These are phyloP conservation scores for Pocota personata DNA, from an alignment of 2,888 invertebrate species.

Conservation along the genomic window DNA sequence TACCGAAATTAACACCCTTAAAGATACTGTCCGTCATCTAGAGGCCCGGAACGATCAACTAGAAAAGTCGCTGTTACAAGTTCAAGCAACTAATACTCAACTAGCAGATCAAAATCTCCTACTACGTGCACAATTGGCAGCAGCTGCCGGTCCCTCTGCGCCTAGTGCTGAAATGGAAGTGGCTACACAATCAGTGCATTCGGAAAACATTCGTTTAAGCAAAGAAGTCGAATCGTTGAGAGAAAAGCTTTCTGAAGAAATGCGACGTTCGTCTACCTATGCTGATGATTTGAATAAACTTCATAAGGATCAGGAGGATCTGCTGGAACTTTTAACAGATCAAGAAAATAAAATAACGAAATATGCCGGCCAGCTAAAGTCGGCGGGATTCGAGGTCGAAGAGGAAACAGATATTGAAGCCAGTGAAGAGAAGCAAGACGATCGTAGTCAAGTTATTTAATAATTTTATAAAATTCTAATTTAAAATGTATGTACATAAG, in stretches of 20 bases:
- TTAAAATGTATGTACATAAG: constrained; percentile 51
- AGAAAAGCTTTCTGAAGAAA: constrained; percentile 77
- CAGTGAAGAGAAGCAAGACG: constrained; percentile 74
- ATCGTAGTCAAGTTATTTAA: constrained; percentile 47
- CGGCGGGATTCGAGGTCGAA: constrained; percentile 82
- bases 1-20: constrained; percentile 84
- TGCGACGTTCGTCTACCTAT: constrained; percentile 76
- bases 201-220: constrained; percentile 81
- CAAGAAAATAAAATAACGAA: constrained; percentile 89
- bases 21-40: constrained; percentile 77
- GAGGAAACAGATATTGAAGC: constrained; percentile 83
- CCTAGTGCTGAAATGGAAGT: constrained; percentile 75
- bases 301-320: constrained; percentile 96
- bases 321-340: constrained; percentile 94
- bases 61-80: constrained; percentile 86
- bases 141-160: constrained; percentile 75
- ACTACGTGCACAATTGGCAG: constrained; percentile 88
- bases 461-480: constrained; percentile 25
- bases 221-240: constrained; percentile 79
- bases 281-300: constrained; percentile 86
- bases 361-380: constrained; percentile 85
- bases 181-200: constrained; percentile 76
- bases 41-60: constrained; percentile 77
- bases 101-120: constrained; percentile 94
- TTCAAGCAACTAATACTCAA: constrained; percentile 88